Evolutionary conservation across 2,797 vertebrate species (phyloP).

Genomic region (Tenualosa thibaudeaui): DNA sequence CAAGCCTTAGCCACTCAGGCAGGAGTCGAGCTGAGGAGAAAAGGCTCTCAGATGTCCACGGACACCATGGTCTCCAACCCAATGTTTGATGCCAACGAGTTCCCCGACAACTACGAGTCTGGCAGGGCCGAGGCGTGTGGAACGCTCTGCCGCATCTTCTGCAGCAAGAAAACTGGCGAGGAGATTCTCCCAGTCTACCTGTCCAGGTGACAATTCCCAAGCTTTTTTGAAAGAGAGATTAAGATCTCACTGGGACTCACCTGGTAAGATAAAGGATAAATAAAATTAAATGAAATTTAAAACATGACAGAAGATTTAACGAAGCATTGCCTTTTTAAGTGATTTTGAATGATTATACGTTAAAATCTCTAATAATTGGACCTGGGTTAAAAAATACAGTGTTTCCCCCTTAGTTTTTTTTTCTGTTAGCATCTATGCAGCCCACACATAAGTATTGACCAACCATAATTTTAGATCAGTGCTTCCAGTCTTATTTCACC

Average conservation of each 20-base stretch:
- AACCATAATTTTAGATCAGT: background rate
- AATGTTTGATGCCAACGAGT: slow-evolving; percentile 83
- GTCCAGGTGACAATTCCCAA: slow-evolving; percentile 45
- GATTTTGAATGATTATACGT: no score
- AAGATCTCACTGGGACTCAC: no score
- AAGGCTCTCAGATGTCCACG: slow-evolving; percentile 87
- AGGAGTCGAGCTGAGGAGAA: slow-evolving; percentile 83
- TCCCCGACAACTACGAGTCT: slow-evolving; percentile 89
- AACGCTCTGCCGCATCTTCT: slow-evolving; percentile 92
- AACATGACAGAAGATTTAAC: no score
- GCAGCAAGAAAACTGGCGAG: slow-evolving; percentile 93
- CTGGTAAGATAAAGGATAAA: no score
- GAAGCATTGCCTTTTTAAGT: no score
- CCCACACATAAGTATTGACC: background rate
- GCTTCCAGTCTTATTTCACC: background rate
- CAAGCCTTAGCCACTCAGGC: slow-evolving; percentile 84
- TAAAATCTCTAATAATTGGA: background rate
- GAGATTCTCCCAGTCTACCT: slow-evolving; percentile 90
- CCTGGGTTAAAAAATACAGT: no score
- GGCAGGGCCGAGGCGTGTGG: slow-evolving; percentile 91
- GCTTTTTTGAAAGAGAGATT: no score
- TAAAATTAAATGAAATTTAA: no score
- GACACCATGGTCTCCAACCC: slow-evolving; percentile 86
- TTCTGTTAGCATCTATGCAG: background rate
- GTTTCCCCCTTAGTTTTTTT: no score